Evolutionary conservation across 2,888 invertebrate species (phyloP).

Genomic region (Dusona sp.): DNA sequence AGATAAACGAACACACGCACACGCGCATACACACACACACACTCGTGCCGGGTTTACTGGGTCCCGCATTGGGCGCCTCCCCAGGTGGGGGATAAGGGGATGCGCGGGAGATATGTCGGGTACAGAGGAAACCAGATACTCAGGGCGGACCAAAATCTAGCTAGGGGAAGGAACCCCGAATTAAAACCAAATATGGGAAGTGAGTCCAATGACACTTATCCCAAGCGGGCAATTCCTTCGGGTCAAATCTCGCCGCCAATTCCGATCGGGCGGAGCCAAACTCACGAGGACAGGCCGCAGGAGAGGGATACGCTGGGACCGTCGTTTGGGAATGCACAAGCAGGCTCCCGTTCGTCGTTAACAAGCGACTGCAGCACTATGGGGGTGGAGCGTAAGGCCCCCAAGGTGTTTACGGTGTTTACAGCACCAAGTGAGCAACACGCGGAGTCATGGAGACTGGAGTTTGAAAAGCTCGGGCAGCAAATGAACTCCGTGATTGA

Average conservation of each 20-base stretch:
- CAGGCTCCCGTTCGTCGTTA: not conserved
- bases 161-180: no score
- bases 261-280: not conserved
- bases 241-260: not conserved
- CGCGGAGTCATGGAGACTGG: not conserved
- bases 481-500: not conserved
- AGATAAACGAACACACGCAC: no score
- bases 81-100: no score
- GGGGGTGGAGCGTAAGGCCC: not conserved
- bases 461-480: conserved; percentile 3
- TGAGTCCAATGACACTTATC: not conserved
- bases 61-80: no score
- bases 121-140: no score
- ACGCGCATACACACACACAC: no score
- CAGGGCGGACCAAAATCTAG: no score
- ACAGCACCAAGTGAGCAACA: not conserved
- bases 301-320: not conserved
- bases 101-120: no score
- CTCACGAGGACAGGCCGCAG: no score
- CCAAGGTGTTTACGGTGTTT: not conserved
- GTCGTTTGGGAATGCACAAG: not conserved
- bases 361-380: not conserved
- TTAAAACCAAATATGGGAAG: conserved; percentile 2
- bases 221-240: not conserved
- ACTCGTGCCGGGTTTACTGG: no score